Evolutionary conservation across 2,888 invertebrate genomes (phyloP).

Genomic region (Ectropis crepuscularia): DNA sequence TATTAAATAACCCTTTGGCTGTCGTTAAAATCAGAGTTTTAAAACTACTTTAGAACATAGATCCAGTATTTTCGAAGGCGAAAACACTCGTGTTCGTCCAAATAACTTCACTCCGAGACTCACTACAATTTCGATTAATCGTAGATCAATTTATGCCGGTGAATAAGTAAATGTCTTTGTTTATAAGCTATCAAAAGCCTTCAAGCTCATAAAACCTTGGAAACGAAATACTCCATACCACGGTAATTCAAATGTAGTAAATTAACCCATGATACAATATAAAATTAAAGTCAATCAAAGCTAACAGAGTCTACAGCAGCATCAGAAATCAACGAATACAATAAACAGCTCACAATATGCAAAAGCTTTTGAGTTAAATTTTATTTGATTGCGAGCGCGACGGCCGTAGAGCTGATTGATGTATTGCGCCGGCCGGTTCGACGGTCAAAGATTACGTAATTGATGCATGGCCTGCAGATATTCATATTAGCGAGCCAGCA

Average conservation of each 20-base stretch:
- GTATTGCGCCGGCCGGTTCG: constrained; percentile 64
- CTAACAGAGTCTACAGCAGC: constrained; percentile 27
- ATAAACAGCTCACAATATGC: constrained; percentile 51
- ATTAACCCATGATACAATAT: constrained; percentile 1
- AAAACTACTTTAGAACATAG: too few relatives aligned
- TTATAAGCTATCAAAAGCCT: too few relatives aligned
- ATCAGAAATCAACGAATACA: constrained; percentile 38
- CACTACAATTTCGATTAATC: too few relatives aligned
- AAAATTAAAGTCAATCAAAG: constrained; percentile 21
- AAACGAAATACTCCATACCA: too few relatives aligned
- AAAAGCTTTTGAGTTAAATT: constrained; percentile 75
- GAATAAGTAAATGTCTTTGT: constrained; percentile 1
- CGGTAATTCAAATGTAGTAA: not conserved
- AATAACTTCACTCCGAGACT: too few relatives aligned
- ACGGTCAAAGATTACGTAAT: constrained; percentile 70
- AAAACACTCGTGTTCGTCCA: too few relatives aligned
- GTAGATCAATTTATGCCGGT: not conserved
- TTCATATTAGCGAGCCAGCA: constrained; percentile 45
- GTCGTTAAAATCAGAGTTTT: too few relatives aligned
- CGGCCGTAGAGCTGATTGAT: constrained; percentile 74
- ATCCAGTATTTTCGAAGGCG: too few relatives aligned
- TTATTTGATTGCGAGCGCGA: constrained; percentile 81
- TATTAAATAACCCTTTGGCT: too few relatives aligned
- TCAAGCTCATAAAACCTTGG: too few relatives aligned
- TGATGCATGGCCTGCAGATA: constrained; percentile 62